These are phyloP conservation scores for Aelia acuminata DNA, from an alignment of 2,888 invertebrate genomes.

Conservation along the genomic window DNA sequence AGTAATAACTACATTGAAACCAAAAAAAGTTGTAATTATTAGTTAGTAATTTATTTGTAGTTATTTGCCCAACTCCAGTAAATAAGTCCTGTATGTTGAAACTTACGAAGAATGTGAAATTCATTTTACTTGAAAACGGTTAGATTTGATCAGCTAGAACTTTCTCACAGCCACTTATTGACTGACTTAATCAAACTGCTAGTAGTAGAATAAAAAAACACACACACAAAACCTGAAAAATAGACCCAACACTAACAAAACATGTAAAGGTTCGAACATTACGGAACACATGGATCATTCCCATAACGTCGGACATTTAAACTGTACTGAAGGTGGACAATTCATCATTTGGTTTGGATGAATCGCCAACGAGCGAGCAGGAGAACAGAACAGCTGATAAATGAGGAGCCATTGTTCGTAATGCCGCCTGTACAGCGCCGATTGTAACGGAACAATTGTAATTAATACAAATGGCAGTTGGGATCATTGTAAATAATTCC, in stretches of 20 bases:
- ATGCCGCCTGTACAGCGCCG: background rate
- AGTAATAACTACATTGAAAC: no score
- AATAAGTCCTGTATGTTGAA: no score
- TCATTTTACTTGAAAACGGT: no score
- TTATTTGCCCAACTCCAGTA: no score
- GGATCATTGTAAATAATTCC: constrained; percentile 12
- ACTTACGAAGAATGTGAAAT: no score
- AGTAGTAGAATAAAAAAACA: background rate
- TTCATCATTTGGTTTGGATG: background rate
- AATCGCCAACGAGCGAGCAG: background rate
- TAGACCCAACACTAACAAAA: no score
- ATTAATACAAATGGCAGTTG: constrained; percentile 9
- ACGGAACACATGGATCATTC: background rate
- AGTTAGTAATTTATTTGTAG: no score
- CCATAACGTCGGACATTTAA: background rate
- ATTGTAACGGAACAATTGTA: constrained; percentile 19
- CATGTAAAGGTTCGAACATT: background rate
- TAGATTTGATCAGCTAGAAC: no score
- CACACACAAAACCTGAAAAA: background rate
- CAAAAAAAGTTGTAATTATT: no score
- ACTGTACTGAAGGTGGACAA: background rate
- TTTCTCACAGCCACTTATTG: no score
- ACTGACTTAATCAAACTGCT: background rate
- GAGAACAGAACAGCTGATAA: constrained; percentile 7
- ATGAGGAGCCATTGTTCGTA: background rate